phyloP scores from a whole-genome alignment of 2,797 vertebrate species.

The Cetoscarus ocellatus region DNA sequence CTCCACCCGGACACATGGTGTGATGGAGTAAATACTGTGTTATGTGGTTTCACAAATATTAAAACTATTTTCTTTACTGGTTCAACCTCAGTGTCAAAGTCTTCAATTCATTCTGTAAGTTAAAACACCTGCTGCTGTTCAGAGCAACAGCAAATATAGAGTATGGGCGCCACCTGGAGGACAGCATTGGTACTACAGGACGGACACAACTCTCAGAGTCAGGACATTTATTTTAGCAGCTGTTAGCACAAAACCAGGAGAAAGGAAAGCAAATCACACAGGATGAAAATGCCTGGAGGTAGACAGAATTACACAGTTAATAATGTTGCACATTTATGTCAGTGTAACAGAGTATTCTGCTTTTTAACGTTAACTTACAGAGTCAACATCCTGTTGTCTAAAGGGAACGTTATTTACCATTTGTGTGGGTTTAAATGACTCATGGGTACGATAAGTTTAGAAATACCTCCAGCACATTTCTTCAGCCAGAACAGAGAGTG shows the following conservation, averaged over 20 bases:
- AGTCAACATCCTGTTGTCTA: no score
- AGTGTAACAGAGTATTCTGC: no score
- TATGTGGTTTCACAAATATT: slow-evolving; percentile 62
- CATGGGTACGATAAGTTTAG: no score
- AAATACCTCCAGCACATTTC: no score
- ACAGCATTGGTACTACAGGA: background rate
- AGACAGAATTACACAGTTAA: background rate
- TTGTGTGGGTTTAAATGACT: no score
- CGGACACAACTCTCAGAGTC: background rate
- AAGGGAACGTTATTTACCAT: no score
- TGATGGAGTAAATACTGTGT: slow-evolving; percentile 55
- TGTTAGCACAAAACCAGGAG: background rate
- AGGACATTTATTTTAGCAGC: slow-evolving; percentile 26
- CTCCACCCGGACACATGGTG: slow-evolving; percentile 38
- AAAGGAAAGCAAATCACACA: background rate
- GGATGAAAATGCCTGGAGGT: background rate
- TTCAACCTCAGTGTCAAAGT: slow-evolving; percentile 56
- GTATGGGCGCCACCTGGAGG: slow-evolving; percentile 30
- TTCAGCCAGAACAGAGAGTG: no score
- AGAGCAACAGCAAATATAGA: background rate
- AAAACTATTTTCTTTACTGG: slow-evolving; percentile 83
- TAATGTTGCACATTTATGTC: background rate
- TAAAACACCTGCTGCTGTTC: background rate
- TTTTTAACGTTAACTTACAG: background rate
- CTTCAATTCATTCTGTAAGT: slow-evolving; percentile 30